A percentile compares a stretch with the other conserved stretches of the same genome.
These are phyloP conservation scores for Polydrusus tereticollis DNA, from an alignment of 2,888 invertebrate genomes.

Conservation along the genomic window DNA sequence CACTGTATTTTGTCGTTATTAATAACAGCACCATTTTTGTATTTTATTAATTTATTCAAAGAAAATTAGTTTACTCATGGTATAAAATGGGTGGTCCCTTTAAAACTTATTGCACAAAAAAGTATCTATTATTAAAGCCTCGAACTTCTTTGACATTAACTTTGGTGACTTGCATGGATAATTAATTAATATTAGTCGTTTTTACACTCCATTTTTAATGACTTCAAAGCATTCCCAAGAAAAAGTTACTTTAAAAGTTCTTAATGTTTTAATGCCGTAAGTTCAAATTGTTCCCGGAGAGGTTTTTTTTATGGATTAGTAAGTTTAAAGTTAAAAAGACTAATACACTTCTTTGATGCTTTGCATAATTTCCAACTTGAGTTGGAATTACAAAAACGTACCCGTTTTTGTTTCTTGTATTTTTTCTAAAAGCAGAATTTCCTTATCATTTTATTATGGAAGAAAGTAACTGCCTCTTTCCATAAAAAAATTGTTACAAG, in stretches of 20 bases:
- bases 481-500: too few relatives aligned
- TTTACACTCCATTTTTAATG: conserved; percentile 49
- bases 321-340: conserved; percentile 45
- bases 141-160: conserved; percentile 44
- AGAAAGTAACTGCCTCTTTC: too few relatives aligned
- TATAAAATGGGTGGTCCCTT: conserved; percentile 4
- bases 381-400: conserved; percentile 38
- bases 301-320: conserved; percentile 48
- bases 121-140: conserved; percentile 39
- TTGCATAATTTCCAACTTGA: conserved; percentile 47
- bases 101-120: conserved; percentile 26
- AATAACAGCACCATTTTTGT: too few relatives aligned
- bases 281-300: conserved; percentile 50
- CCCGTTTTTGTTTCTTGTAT: conserved; percentile 29
- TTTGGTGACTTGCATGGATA: conserved; percentile 49
- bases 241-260: conserved; percentile 50
- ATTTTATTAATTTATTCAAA: too few relatives aligned
- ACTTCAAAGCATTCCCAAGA: conserved; percentile 45
- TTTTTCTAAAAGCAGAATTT: too few relatives aligned
- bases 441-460: too few relatives aligned
- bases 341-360: conserved; percentile 47
- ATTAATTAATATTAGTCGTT: conserved; percentile 50
- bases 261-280: conserved; percentile 50
- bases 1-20: too few relatives aligned
- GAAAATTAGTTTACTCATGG: background rate